Percentiles rank a stretch among this genome's conserved stretches.
phyloP scores from a whole-genome alignment of 1,140 invertebrate species.

The Drosophila neocordata region DNA sequence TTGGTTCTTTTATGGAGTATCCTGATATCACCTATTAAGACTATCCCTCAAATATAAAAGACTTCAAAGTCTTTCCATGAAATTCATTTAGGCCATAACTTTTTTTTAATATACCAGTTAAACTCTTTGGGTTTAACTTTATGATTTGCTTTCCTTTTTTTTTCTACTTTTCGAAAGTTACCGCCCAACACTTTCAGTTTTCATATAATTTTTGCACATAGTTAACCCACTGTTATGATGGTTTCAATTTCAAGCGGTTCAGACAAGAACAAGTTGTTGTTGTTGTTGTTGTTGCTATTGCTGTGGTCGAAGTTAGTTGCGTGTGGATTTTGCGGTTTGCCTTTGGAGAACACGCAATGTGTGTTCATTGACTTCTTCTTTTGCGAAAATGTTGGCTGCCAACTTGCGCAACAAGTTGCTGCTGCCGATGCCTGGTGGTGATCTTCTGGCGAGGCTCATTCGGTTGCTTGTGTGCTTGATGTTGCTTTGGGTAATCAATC shows the following conservation, averaged over 20 bases:
- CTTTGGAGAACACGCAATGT: conserved; percentile 71
- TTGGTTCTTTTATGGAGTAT: no score
- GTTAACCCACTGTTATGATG: conserved; percentile 45
- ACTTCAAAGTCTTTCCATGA: no score
- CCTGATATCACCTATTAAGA: no score
- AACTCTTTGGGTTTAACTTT: neutral
- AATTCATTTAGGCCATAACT: no score
- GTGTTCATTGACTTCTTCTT: conserved; percentile 75
- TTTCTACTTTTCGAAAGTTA: neutral
- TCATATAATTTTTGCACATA: neutral
- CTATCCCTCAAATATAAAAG: no score
- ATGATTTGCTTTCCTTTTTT: neutral
- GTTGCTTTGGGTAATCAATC: conserved; percentile 64
- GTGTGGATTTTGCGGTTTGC: conserved; percentile 57
- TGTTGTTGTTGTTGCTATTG: conserved; percentile 35
- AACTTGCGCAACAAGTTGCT: conserved; percentile 72
- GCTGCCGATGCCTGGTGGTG: conserved; percentile 23
- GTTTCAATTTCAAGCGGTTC: conserved; percentile 62
- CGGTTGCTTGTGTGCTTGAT: neutral
- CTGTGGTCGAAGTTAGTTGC: conserved; percentile 29
- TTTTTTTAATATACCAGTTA: neutral
- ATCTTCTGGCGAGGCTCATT: conserved; percentile 10
- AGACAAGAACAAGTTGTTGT: conserved; percentile 60
- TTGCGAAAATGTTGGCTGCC: conserved; percentile 33
- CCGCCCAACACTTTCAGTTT: conserved; percentile 4